phyloP scores from a whole-genome alignment of 2,797 vertebrate species.

The Scleropages formosus region DNA sequence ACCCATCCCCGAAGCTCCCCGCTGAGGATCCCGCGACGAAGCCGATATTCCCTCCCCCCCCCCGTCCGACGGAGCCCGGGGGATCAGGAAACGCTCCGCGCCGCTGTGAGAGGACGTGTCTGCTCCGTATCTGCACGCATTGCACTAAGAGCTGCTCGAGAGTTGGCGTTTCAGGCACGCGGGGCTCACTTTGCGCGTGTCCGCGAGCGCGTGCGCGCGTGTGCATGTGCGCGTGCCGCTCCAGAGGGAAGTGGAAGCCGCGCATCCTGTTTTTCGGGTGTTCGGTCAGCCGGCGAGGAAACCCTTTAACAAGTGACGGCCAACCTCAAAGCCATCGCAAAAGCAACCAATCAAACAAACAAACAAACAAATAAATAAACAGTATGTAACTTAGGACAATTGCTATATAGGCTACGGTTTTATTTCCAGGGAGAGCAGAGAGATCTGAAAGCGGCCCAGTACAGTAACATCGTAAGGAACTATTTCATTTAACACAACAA shows the following conservation, averaged over 20 bases:
- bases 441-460: too few relatives aligned
- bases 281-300: too few relatives aligned
- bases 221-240: background rate
- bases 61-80: slow-evolving; percentile 35
- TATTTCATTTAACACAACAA: too few relatives aligned
- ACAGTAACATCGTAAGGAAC: too few relatives aligned
- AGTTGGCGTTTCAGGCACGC: slow-evolving; percentile 42
- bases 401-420: too few relatives aligned
- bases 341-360: too few relatives aligned
- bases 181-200: slow-evolving; percentile 1
- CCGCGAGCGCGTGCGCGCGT: background rate
- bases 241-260: slow-evolving; percentile 34
- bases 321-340: too few relatives aligned
- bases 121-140: slow-evolving; percentile 44
- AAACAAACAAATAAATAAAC: too few relatives aligned
- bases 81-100: slow-evolving; percentile 44
- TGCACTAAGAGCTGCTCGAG: slow-evolving; percentile 40
- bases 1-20: slow-evolving; percentile 64
- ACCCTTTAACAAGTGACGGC: slow-evolving; percentile 47
- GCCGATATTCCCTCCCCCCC: slow-evolving; percentile 32
- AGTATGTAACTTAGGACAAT: too few relatives aligned
- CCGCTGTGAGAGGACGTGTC: slow-evolving; percentile 44
- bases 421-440: too few relatives aligned
- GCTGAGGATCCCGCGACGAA: slow-evolving; percentile 31
- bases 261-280: slow-evolving; percentile 48